Evolutionary conservation across 1,140 invertebrate genomes (phyloP).

Genomic region (Drosophila rhopaloa): DNA sequence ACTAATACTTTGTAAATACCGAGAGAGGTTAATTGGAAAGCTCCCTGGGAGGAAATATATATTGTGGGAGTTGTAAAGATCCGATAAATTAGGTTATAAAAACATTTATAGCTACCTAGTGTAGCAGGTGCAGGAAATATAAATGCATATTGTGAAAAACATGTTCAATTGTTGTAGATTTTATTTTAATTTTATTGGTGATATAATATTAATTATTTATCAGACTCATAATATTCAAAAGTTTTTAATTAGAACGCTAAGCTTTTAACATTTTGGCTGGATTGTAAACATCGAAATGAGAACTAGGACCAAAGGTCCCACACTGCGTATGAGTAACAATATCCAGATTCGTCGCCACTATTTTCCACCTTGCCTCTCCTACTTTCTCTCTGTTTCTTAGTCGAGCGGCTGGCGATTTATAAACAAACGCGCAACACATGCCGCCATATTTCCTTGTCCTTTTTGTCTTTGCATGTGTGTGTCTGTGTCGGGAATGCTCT

Average conservation of each 20-base stretch:
- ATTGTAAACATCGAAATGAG: constrained; percentile 48
- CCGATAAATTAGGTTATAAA: too few species aligned
- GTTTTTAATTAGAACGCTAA: too few species aligned
- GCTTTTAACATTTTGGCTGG: not conserved
- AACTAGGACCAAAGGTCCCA: constrained; percentile 35
- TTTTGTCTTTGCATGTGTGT: constrained; percentile 50
- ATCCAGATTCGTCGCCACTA: constrained; percentile 11
- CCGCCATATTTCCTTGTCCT: constrained; percentile 66
- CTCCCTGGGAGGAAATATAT: not conserved
- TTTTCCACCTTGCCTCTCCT: not conserved
- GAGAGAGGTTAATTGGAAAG: constrained; percentile 15
- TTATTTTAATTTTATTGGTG: too few species aligned
- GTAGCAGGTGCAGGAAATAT: too few species aligned
- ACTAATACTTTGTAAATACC: constrained; percentile 16
- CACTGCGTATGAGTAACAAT: constrained; percentile 66
- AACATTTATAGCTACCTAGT: too few species aligned
- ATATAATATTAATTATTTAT: too few species aligned
- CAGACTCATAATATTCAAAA: too few species aligned
- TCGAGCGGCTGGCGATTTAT: constrained; percentile 63
- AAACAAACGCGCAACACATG: constrained; percentile 63
- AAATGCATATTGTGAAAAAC: too few species aligned
- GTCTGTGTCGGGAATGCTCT: constrained; percentile 7
- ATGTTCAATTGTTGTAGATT: too few species aligned
- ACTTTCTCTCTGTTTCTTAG: constrained; percentile 1
- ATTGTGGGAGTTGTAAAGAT: not conserved